phyloP scores from a whole-genome alignment of 1,140 invertebrate genomes.

The Phymastichus coffea region DNA sequence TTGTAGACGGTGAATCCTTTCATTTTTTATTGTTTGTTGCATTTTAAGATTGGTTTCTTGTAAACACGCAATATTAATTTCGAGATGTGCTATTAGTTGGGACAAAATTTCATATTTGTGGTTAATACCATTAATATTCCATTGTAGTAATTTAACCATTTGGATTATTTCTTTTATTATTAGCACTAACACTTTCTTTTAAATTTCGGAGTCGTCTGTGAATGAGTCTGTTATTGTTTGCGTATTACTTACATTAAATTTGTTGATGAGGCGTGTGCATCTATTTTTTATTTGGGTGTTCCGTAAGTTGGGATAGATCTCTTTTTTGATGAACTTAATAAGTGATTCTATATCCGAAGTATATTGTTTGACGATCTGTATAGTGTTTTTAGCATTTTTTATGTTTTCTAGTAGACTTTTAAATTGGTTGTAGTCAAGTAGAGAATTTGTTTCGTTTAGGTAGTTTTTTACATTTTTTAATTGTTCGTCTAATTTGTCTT shows the following conservation, averaged over 20 bases:
- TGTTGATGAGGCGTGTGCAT: no score
- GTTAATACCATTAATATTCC: slow-evolving; percentile 25
- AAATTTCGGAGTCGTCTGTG: no score
- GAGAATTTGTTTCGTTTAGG: neutral
- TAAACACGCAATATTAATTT: slow-evolving; percentile 27
- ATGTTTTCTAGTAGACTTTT: slow-evolving; percentile 21
- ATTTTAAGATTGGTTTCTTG: slow-evolving; percentile 38
- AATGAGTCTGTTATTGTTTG: neutral
- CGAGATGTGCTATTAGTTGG: slow-evolving; percentile 17
- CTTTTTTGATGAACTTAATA: neutral
- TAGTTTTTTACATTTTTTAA: neutral
- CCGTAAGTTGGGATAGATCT: neutral
- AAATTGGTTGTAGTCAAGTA: slow-evolving; percentile 19
- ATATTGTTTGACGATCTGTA: neutral
- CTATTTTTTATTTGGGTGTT: slow-evolving; percentile 16
- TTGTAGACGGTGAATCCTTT: slow-evolving; percentile 30
- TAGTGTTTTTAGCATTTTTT: neutral
- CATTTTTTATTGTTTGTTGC: slow-evolving; percentile 15
- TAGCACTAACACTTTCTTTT: no score
- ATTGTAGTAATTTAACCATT: slow-evolving; percentile 21
- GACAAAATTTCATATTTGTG: slow-evolving; percentile 14
- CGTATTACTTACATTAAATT: neutral
- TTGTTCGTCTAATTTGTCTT: no score
- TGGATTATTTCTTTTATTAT: neutral
- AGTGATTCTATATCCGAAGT: slow-evolving; percentile 6